phyloP scores from a whole-genome alignment of 2,797 vertebrate genomes.

The Mus spretus region DNA sequence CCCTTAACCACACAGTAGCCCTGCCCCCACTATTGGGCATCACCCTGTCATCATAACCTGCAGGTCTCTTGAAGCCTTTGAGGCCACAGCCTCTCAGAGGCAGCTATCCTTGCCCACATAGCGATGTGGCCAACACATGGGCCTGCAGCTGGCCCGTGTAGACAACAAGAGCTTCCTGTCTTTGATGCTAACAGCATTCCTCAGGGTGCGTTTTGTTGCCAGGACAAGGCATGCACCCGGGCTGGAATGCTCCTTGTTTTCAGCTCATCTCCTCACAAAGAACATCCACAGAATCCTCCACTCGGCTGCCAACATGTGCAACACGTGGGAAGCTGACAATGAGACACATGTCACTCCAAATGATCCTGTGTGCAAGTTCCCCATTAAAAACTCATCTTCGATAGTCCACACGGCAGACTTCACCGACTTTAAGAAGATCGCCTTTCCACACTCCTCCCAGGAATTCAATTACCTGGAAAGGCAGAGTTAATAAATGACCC shows the following conservation, averaged over 20 bases:
- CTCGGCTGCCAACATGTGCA: neutral
- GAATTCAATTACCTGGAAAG: slow-evolving; percentile 1
- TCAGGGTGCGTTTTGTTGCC: neutral
- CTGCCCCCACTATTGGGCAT: neutral
- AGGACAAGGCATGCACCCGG: neutral
- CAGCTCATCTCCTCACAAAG: slow-evolving; percentile 28
- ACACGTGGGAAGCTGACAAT: neutral
- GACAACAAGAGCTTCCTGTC: neutral
- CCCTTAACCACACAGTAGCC: neutral
- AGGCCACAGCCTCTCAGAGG: neutral
- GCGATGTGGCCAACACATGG: neutral
- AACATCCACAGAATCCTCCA: neutral
- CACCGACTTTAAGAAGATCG: neutral
- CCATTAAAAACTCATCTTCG: neutral
- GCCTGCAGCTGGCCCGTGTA: neutral
- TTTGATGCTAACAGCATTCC: neutral
- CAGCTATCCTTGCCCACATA: neutral
- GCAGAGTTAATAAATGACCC: neutral
- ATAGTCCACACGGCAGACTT: neutral
- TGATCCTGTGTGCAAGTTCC: accelerated
- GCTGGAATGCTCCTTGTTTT: neutral
- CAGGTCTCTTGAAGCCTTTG: neutral
- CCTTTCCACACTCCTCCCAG: neutral
- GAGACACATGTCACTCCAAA: accelerated
- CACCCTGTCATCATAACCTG: neutral